Conservation (phyloP, 2,888 invertebrate genomes). For the Amiota minor region DNA sequence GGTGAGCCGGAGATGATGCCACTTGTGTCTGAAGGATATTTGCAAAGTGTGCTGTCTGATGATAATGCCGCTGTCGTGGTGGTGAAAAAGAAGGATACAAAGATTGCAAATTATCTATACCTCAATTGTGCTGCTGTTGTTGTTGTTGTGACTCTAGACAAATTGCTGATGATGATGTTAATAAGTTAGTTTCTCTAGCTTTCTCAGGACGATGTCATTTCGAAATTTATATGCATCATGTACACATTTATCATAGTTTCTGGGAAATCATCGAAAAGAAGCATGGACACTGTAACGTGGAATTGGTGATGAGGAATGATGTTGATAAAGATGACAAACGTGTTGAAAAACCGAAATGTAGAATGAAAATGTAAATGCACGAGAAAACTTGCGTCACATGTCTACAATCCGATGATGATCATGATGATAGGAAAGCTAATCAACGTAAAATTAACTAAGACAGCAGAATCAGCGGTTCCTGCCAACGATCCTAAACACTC, state of each 20-base stretch:
- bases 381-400: constrained; percentile 45
- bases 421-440: too few relatives aligned
- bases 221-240: constrained; percentile 55
- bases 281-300: constrained; percentile 55
- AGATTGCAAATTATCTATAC: constrained; percentile 63
- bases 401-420: too few relatives aligned
- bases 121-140: constrained; percentile 43
- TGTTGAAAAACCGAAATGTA: too few relatives aligned
- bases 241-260: constrained; percentile 55
- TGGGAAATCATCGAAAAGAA: constrained; percentile 58
- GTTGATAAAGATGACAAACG: constrained; percentile 35
- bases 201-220: constrained; percentile 57
- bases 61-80: neutral
- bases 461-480: neutral
- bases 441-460: neutral
- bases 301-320: constrained; percentile 54
- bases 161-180: constrained; percentile 18
- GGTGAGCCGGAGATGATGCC: constrained; percentile 63
- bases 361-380: constrained; percentile 37
- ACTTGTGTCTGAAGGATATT: constrained; percentile 58
- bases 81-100: constrained; percentile 45
- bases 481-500: constrained; percentile 1
- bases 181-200: constrained; percentile 39
- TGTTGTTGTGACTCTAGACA: too few relatives aligned
- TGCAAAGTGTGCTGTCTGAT: constrained; percentile 50